Conservation (phyloP, 2,113 vertebrate species). For the Elephantulus edwardii region DNA sequence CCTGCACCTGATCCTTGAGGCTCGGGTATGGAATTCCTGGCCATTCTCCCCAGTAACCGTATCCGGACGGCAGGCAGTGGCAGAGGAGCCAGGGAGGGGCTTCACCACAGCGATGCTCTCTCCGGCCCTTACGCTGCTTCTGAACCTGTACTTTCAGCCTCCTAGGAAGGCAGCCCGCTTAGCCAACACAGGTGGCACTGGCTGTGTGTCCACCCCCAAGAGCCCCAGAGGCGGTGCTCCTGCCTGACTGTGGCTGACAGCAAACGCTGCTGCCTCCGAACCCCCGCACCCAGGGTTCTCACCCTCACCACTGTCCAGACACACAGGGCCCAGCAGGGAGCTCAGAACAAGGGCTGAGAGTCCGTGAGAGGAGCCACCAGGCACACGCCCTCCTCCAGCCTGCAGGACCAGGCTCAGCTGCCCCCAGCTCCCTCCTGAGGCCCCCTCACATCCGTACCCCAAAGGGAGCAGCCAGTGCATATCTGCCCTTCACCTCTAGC, state of each 20-base stretch:
- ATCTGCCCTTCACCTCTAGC: neutral
- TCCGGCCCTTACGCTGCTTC: neutral
- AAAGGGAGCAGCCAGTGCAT: neutral
- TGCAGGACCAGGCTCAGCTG: neutral
- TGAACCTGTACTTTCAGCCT: neutral
- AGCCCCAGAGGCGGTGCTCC: neutral
- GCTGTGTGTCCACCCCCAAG: neutral
- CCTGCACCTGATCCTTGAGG: conserved; percentile 59
- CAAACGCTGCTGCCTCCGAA: neutral
- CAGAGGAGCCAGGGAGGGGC: neutral
- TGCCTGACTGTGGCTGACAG: neutral
- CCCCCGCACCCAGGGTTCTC: neutral
- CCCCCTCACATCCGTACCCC: too few species aligned
- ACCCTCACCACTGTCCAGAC: neutral
- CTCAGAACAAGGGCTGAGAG: neutral
- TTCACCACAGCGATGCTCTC: neutral
- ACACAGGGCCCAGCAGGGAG: neutral
- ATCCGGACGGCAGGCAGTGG: neutral
- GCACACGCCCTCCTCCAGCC: neutral
- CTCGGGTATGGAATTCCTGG: neutral
- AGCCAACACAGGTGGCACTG: too few species aligned
- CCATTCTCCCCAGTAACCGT: conserved; percentile 57
- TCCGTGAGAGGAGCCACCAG: neutral
- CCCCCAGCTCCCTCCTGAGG: too few species aligned
- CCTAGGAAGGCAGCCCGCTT: neutral